Evolutionary conservation across 2,888 invertebrate genomes (phyloP).

Genomic region (Lycaena phlaeas): DNA sequence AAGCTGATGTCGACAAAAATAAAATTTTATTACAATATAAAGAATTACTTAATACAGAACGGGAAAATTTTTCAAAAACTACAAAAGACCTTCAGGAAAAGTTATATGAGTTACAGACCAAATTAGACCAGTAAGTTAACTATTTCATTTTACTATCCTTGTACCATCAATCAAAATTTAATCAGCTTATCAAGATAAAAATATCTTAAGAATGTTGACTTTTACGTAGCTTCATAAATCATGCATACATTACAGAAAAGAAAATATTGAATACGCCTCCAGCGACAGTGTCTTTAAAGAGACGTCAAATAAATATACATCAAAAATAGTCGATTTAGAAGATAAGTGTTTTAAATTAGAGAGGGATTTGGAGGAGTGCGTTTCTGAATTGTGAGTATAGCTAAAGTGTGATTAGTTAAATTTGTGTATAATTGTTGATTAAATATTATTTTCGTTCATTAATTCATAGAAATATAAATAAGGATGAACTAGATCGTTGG

Average conservation of each 20-base stretch:
- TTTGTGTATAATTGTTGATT: background rate
- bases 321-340: constrained; percentile 50
- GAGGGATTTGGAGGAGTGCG: constrained; percentile 52
- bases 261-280: constrained; percentile 29
- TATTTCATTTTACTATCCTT: background rate
- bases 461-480: constrained; percentile 38
- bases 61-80: constrained; percentile 51
- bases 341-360: constrained; percentile 53
- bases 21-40: constrained; percentile 60
- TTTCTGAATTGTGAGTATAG: constrained; percentile 64
- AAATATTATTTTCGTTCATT: constrained; percentile 20
- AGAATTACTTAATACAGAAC: constrained; percentile 61
- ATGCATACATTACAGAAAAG: constrained; percentile 39
- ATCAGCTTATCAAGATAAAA: constrained; percentile 30
- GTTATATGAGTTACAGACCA: constrained; percentile 39
- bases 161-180: constrained; percentile 30
- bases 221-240: constrained; percentile 20
- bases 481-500: constrained; percentile 73
- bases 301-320: constrained; percentile 47
- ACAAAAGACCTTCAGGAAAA: constrained; percentile 43
- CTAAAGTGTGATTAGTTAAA: background rate
- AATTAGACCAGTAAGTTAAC: constrained; percentile 44
- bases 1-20: constrained; percentile 58
- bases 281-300: constrained; percentile 39
- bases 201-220: constrained; percentile 18